Base-by-base conservation (phyloP, 2,888 invertebrate species). In the Melanotus villosus region DNA sequence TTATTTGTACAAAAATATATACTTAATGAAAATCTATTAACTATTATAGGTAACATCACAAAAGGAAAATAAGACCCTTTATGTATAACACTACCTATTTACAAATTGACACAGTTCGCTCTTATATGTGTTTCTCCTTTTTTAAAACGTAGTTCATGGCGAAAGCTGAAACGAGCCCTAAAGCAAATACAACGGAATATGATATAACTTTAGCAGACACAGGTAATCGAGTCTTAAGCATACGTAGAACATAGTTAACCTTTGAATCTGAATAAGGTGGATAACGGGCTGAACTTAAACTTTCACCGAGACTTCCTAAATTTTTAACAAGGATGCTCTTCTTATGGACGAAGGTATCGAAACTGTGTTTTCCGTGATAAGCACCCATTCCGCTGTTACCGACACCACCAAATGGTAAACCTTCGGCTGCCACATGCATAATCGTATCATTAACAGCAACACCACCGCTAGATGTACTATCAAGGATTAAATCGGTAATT, bases 331-430 rank as follows among this genome's bases (percentile, higher is more conserved):
- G 86, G 71, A 91, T 91, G 62, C 94, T 91, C 84, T 97, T 96
- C 80, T 92, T 91, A 84, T 99, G 99, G 0, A 94, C 92, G 85
- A 99, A 99, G 0, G 97, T 95, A 76, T 98, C 95, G 80, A 95
- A 99, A 0, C 93, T 91, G 75, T 89, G 88, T 84, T 93, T 92
- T 62, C 99, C 99, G 85, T 99, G 98, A 85, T 98, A 99, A 0
- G 90, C 86, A 50, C 98, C 98, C 86, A 97, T 95, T 52, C 99
- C 99, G 81, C 97, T 97, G 78, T 88, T 84, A 1, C 99, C 99
- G 62, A 99, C 95, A 5, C 99, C 99, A 64, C 99, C 99, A 84
- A 99, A 99, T 0, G 99, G 99, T 69, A 99, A 85, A 1, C 92
- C 90, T 57, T 95, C 93, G 86, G 97, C 96, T 88, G 89, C 88